Percentiles rank a stretch among this genome's conserved stretches.
Conservation (phyloP, 2,113 vertebrate genomes). For the Clupea harengus region DNA sequence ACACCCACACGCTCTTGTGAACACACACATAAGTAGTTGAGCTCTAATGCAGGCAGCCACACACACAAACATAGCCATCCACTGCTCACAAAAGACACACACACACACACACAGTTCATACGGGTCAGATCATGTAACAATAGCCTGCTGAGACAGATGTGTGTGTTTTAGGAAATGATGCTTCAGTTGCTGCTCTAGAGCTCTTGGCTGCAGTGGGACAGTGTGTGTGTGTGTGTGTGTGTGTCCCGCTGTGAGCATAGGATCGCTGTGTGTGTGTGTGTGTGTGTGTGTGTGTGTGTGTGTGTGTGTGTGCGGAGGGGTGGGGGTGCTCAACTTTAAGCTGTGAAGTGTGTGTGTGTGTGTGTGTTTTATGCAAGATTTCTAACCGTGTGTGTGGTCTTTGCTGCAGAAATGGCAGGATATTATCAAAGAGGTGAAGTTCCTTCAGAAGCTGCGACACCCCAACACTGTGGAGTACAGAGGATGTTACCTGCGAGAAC, state of each 20-base stretch:
- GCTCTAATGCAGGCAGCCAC: background rate
- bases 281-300: no score
- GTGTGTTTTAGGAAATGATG: background rate
- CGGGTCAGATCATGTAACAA: background rate
- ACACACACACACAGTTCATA: background rate
- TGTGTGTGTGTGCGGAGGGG: no score
- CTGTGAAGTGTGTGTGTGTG: background rate
- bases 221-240: background rate
- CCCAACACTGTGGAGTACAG: constrained; percentile 91
- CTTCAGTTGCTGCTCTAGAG: no score
- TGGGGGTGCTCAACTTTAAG: no score
- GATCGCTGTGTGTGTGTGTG: background rate
- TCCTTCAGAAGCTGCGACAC: constrained; percentile 87
- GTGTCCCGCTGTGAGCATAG: background rate
- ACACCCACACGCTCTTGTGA: background rate
- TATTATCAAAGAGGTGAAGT: constrained; percentile 93
- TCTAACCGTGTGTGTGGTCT: background rate
- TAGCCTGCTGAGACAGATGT: background rate
- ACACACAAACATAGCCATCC: background rate
- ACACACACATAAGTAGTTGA: background rate
- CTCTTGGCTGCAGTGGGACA: no score
- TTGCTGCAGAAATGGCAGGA: constrained; percentile 89
- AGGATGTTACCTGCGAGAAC: constrained; percentile 90
- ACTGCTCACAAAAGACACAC: background rate
- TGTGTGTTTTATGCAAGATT: constrained; percentile 18